Evolutionary conservation across 2,113 vertebrate genomes (phyloP).

Genomic region (Campylorhamphus procurvoides): DNA sequence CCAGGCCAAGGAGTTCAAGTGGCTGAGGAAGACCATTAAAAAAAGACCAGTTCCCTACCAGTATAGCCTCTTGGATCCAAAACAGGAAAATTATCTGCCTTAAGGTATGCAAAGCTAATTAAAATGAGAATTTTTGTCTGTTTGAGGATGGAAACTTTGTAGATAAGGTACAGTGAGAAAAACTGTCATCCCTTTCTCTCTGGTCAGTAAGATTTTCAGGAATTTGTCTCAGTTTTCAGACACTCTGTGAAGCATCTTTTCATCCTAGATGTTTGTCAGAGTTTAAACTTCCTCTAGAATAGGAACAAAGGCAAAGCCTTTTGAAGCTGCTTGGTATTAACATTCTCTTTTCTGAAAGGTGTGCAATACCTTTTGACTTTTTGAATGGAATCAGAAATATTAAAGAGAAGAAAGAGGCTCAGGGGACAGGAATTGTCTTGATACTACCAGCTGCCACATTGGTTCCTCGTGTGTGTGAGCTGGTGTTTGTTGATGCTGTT

Average conservation of each 20-base stretch:
- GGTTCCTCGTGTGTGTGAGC: not conserved
- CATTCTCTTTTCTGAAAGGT: not conserved
- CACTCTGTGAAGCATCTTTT: not conserved
- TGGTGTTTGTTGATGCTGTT: not conserved
- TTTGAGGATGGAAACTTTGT: not conserved
- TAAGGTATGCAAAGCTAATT: not conserved
- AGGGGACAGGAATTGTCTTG: not conserved
- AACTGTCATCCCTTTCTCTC: not conserved
- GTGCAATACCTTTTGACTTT: not conserved
- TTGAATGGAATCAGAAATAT: not conserved
- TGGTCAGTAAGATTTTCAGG: not conserved
- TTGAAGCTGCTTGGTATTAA: not conserved
- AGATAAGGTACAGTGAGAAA: not conserved
- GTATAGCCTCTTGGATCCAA: not conserved
- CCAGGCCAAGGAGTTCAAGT: not conserved
- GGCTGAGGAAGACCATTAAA: not conserved
- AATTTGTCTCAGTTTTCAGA: not conserved
- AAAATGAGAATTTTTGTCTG: not conserved
- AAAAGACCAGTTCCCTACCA: not conserved
- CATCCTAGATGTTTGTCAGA: not conserved
- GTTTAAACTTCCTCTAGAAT: not conserved
- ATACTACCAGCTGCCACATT: not conserved
- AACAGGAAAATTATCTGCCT: not conserved
- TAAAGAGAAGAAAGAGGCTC: not conserved
- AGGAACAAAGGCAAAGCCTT: not conserved